These are phyloP conservation scores for Synanceia verrucosa DNA, from an alignment of 2,797 vertebrate genomes.

Conservation along the genomic window DNA sequence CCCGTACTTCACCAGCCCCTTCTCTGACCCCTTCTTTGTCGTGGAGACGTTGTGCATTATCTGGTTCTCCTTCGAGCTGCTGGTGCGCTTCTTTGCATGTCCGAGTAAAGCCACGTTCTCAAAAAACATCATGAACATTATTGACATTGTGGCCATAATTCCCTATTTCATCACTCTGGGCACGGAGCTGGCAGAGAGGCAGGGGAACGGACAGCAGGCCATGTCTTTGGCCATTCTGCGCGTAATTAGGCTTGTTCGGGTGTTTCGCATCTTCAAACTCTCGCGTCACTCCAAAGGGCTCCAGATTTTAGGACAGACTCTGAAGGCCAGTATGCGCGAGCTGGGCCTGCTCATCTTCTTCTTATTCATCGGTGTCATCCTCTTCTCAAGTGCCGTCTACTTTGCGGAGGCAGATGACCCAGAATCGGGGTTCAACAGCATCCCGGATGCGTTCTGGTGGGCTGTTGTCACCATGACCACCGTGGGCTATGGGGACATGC, in stretches of 20 bases:
- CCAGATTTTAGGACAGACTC: conserved; percentile 96
- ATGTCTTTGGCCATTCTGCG: conserved; percentile 97
- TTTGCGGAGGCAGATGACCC: conserved; percentile 97
- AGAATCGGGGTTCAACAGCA: conserved; percentile 93
- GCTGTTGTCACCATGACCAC: conserved; percentile 99
- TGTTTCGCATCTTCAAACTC: conserved; percentile 97
- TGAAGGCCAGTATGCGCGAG: conserved; percentile 98
- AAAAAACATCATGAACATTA: conserved; percentile 99
- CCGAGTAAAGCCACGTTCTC: conserved; percentile 98
- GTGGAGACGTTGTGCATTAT: conserved; percentile 99
- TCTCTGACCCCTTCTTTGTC: conserved; percentile 97
- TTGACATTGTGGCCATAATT: conserved; percentile 98
- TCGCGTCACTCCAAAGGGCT: conserved; percentile 97
- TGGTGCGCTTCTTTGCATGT: conserved; percentile 96
- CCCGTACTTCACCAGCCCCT: conserved; percentile 79
- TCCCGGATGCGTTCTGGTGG: conserved; percentile 99
- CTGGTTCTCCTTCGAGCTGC: conserved; percentile 98
- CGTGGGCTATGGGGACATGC: conserved; percentile 98
- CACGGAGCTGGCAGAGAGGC: conserved; percentile 94
- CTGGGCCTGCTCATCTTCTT: conserved; percentile 96
- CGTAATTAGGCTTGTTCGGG: conserved; percentile 94
- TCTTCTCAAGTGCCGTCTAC: conserved; percentile 97
- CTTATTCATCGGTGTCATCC: conserved; percentile 97
- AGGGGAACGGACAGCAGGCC: conserved; percentile 96
- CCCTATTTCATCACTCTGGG: conserved; percentile 98